Base-by-base conservation (phyloP, 2,797 vertebrate genomes). In the Rhinoraja longicauda region DNA sequence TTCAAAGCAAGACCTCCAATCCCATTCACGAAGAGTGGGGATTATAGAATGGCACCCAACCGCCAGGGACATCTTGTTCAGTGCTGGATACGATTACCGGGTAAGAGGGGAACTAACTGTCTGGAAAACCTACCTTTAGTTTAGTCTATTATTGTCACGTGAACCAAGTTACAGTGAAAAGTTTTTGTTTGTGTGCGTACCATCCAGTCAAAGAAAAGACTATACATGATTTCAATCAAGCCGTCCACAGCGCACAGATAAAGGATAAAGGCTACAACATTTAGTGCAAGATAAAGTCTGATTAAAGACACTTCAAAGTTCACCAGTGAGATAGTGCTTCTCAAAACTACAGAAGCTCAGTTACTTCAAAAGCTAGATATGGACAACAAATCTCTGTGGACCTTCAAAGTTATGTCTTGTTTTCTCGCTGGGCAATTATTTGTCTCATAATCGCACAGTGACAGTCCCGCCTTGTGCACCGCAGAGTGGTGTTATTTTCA, bases 21-120 rank as follows among this genome's bases (percentile, higher is more conserved):
- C 97, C 93, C 98, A 99, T 26, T 93, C 96, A 4, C 97, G 98
- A 94, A 96, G 97, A 93, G 98, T 98, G 10, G 97, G 97, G 92
- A 97, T 99, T 94, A 95, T 99, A 12, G 98, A 99, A 93, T 99
- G 98, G 98, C 98, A 99, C 94, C 98, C 98, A 10, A 98, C 98
- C 0, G 98, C 98, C 0, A 96, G 95, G 93, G 97, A 97, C 94
- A 96, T 99, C 94, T 97, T 99, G 94, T 97, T 99, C 95, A 99
- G 98, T 32, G 97, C 97, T 0, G 97, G 96, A 93, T 98, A 99
- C 0, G 98, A 99, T 96, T 98, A 98, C 95, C 96, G 98, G 98
- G 98, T 99, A 94, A 94, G 95, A 93, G 26, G 9, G 7, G 62
- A n/a, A 64, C 84, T n/a, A n/a, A n/a, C n/a, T n/a, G n/a, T 64